These are phyloP conservation scores for Sanderia malayensis DNA, from an alignment of 30 jellyfish, hydroid and myxozoan species.

Conservation along the genomic window DNA sequence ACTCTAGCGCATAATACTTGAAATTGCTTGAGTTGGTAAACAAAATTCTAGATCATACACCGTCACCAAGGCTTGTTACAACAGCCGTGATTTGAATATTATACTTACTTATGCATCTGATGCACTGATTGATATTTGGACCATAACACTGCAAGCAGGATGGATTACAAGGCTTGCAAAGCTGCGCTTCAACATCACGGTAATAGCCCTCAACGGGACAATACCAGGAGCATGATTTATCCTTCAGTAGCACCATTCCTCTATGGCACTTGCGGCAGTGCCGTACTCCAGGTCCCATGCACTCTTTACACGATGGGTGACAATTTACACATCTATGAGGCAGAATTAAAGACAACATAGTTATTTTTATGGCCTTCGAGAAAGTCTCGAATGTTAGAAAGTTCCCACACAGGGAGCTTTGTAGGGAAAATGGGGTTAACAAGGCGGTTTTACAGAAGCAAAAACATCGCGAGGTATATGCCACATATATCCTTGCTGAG, in stretches of 20 bases:
- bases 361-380: no score
- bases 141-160: conserved; percentile 70
- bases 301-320: conserved; percentile 60
- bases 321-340: conserved; percentile 46
- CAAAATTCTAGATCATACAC: no score
- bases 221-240: conserved; percentile 34
- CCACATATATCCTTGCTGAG: no score
- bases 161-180: conserved; percentile 70
- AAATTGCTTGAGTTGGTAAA: no score
- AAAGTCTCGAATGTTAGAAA: no score
- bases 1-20: no score
- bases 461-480: no score
- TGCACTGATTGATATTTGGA: conserved; percentile 63
- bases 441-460: no score
- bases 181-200: conserved; percentile 26
- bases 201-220: conserved; percentile 64
- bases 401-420: no score
- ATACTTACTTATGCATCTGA: conserved; percentile 66
- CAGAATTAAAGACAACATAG: background rate
- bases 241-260: conserved; percentile 33
- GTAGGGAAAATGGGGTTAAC: no score
- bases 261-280: conserved; percentile 55
- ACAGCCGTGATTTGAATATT: no score
- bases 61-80: no score
- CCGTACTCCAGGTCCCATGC: conserved; percentile 53